Evolutionary conservation across 23 tunicate species (phyloP).

Genomic region (Botrylloides violaceus): DNA sequence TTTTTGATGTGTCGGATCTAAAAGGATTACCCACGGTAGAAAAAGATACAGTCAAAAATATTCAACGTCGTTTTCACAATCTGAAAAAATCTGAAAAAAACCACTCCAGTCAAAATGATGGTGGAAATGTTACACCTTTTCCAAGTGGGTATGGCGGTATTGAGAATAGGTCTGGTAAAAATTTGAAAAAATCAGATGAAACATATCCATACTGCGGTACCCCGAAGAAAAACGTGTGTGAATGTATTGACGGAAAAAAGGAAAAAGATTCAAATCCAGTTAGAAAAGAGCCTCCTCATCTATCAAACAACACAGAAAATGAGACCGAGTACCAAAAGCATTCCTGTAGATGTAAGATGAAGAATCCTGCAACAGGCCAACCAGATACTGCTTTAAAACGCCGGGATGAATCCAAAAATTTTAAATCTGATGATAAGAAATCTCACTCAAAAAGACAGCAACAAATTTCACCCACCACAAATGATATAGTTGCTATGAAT

Average conservation of each 20-base stretch:
- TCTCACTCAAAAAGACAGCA: too few species aligned
- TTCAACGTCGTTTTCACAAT: neutral
- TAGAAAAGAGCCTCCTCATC: neutral
- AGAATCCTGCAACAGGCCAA: neutral
- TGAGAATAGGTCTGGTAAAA: neutral
- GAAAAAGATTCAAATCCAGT: neutral
- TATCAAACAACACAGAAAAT: neutral
- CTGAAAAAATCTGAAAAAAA: too few species aligned
- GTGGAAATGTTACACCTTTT: neutral
- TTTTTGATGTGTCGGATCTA: conserved; percentile 3
- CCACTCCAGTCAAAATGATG: too few species aligned
- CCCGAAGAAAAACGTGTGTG: neutral
- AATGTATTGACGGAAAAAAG: conserved; percentile 16
- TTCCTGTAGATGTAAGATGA: neutral
- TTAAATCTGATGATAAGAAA: neutral
- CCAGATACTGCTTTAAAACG: conserved; percentile 11
- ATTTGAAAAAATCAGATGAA: neutral
- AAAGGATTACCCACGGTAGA: conserved; percentile 24
- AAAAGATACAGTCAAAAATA: conserved; percentile 4
- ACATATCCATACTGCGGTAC: conserved; percentile 20
- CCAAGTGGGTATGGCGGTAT: conserved; percentile 8
- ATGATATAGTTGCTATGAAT: too few species aligned
- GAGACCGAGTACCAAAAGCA: too few species aligned
- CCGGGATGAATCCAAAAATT: neutral
- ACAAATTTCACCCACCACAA: too few species aligned